A percentile compares a stretch with the other conserved stretches of the same genome.
These are phyloP conservation scores for Aegotheles bennettii DNA, from an alignment of 2,113 vertebrate species.

Conservation along the genomic window DNA sequence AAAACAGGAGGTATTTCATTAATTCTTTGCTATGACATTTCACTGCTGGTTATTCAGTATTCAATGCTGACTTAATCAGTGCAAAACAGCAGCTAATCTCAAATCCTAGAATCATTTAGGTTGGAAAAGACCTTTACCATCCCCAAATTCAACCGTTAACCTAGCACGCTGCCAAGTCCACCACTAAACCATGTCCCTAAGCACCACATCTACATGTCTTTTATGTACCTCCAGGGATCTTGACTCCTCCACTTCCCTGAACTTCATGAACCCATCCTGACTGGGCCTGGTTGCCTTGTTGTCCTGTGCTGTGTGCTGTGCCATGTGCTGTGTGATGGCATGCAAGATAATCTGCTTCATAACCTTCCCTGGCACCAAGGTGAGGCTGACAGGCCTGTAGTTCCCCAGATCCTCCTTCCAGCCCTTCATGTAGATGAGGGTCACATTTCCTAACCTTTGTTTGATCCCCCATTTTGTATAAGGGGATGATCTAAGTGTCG, in stretches of 20 bases:
- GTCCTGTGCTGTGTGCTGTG: no score
- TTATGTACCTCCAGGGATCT: not conserved
- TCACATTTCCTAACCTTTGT: no score
- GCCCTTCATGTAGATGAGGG: no score
- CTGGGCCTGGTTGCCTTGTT: no score
- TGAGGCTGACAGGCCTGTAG: no score
- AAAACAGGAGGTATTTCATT: not conserved
- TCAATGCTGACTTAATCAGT: not conserved
- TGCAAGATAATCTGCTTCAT: no score
- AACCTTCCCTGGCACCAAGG: no score
- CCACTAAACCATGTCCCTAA: not conserved
- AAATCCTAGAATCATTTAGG: not conserved
- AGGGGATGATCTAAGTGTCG: no score
- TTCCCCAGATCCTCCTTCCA: no score
- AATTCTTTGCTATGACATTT: not conserved
- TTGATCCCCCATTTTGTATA: no score
- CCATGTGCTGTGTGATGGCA: no score
- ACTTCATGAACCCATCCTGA: no score
- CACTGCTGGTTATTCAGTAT: not conserved
- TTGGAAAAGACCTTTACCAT: not conserved
- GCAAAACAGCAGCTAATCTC: not conserved
- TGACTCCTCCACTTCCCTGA: not conserved
- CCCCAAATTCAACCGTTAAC: not conserved
- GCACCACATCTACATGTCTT: fast-evolving
- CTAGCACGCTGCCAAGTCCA: not conserved